Evolutionary conservation across 2,113 vertebrate genomes (phyloP).

Genomic region (Atractosteus spatula): DNA sequence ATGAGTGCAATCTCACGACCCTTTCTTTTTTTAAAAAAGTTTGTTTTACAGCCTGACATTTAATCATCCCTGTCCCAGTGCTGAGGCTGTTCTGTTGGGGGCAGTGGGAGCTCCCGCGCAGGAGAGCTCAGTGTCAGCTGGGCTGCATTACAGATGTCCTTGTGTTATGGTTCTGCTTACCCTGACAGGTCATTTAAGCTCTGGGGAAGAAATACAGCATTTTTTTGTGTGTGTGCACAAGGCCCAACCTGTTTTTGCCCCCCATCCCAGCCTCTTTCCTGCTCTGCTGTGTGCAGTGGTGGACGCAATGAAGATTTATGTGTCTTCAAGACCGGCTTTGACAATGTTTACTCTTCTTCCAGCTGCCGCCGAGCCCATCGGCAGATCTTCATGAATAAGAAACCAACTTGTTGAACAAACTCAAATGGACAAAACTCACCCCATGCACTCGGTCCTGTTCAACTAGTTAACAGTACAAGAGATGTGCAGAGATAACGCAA

Average conservation of each 20-base stretch:
- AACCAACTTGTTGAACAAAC: no score
- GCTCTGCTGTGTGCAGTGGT: no score
- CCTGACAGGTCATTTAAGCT: slow-evolving; percentile 19
- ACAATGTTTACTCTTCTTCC: no score
- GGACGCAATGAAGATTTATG: no score
- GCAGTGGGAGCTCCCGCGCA: not conserved
- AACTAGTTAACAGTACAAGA: no score
- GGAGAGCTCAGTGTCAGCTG: not conserved
- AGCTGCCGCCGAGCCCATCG: no score
- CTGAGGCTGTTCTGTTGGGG: slow-evolving; percentile 9
- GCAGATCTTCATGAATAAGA: no score
- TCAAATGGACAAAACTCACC: no score
- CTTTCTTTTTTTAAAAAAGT: slow-evolving; percentile 12
- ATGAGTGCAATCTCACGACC: slow-evolving; percentile 29
- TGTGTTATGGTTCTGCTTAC: slow-evolving; percentile 27
- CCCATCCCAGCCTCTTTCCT: no score
- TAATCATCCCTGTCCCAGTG: slow-evolving; percentile 20
- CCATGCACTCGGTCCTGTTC: no score
- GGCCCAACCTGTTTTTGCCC: not conserved
- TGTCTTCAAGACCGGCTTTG: no score
- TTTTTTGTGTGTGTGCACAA: not conserved
- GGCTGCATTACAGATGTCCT: slow-evolving; percentile 24
- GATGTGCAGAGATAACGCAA: no score
- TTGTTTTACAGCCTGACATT: slow-evolving; percentile 37
- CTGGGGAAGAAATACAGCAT: not conserved